Conservation (phyloP, 2,888 invertebrate genomes). For the Escarpia spicata region DNA sequence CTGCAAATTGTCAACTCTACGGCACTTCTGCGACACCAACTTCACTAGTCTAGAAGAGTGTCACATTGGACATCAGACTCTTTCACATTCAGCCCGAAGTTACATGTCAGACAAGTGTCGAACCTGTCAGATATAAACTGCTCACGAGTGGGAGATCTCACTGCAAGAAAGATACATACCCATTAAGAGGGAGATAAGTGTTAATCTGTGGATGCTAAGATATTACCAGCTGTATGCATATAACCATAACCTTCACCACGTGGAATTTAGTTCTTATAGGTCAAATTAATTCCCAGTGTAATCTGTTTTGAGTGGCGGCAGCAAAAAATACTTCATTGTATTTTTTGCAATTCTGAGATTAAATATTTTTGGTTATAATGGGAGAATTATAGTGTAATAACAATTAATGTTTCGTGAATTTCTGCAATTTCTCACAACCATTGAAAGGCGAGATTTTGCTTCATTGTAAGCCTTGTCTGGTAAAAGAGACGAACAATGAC, state of each 20-base stretch:
- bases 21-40: slow-evolving; percentile 25
- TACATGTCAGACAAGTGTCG: not conserved
- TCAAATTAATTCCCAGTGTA: not conserved
- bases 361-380: too few relatives aligned
- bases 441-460: too few relatives aligned
- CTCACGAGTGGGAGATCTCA: not conserved
- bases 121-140: not conserved
- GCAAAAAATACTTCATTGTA: not conserved
- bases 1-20: slow-evolving; percentile 24
- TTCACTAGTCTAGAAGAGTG: not conserved
- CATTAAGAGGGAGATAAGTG: not conserved
- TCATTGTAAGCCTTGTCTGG: too few relatives aligned
- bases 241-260: not conserved
- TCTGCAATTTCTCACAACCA: too few relatives aligned
- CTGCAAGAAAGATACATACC: not conserved
- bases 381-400: too few relatives aligned
- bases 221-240: not conserved
- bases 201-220: not conserved
- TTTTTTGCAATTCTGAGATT: too few relatives aligned
- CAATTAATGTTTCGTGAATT: too few relatives aligned
- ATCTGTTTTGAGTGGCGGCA: not conserved
- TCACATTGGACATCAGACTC: too few relatives aligned
- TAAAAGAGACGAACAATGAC: too few relatives aligned
- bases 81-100: not conserved
- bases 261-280: not conserved